Evolutionary conservation across 2,888 invertebrate genomes (phyloP).

Genomic region (Mellilla xanthometata): DNA sequence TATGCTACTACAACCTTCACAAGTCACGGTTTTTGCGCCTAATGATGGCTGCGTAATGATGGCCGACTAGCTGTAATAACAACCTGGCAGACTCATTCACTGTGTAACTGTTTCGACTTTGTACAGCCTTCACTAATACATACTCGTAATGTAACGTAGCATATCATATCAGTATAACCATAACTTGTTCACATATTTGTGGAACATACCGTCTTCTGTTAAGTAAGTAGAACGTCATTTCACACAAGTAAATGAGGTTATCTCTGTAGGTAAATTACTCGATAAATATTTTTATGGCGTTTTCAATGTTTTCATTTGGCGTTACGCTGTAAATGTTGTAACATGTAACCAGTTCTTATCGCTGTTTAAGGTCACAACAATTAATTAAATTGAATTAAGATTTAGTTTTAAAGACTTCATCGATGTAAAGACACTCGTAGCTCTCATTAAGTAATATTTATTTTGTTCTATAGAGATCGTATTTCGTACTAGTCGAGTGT

Average conservation of each 20-base stretch:
- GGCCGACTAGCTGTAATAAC: conserved; percentile 16
- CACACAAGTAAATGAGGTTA: conserved; percentile 37
- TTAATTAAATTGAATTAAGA: conserved; percentile 1
- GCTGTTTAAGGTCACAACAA: conserved; percentile 1
- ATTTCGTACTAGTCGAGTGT: too few species aligned
- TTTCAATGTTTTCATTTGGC: conserved; percentile 14
- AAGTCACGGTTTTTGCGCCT: conserved; percentile 16
- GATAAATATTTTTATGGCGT: conserved; percentile 23
- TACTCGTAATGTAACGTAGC: background rate
- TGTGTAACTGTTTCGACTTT: conserved; percentile 24
- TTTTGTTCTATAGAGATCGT: too few species aligned
- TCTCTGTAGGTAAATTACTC: conserved; percentile 31
- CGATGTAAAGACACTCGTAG: too few species aligned
- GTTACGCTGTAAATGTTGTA: background rate
- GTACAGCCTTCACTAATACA: conserved; percentile 17
- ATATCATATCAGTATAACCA: conserved; percentile 22
- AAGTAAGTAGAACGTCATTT: conserved; percentile 28
- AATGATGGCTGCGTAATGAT: conserved; percentile 13
- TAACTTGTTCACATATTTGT: conserved; percentile 29
- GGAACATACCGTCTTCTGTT: conserved; percentile 31
- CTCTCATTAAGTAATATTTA: too few species aligned
- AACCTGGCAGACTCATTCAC: conserved; percentile 12
- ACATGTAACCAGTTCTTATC: background rate
- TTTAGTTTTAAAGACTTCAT: too few species aligned
- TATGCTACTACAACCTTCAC: conserved; percentile 15